Base-by-base conservation (phyloP, 2,888 invertebrate species). In the Thymelicus sylvestris region DNA sequence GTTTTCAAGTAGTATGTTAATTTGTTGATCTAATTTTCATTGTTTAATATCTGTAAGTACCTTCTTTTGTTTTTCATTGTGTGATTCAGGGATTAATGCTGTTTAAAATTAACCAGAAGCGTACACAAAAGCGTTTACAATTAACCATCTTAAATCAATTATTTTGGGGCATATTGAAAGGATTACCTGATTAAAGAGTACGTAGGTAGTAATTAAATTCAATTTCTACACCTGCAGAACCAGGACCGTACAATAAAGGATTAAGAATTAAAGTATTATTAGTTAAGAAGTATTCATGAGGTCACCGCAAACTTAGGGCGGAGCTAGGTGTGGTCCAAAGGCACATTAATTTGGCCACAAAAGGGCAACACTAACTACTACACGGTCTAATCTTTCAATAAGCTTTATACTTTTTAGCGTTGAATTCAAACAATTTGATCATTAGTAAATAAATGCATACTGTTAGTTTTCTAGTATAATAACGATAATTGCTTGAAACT, bases 301-400 rank as follows among this genome's bases (percentile, higher is more conserved):
- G 38, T 61, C 52, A 15, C 44, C 55, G 52, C 62, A 67, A 44
- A 55, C 62, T 62, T 62, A 62, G 55, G 62, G 68, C 50, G 68
- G 62, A 47, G 44, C 15, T 31, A 55, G 68, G 68, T 62, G 68
- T 62, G 68, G 62, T 63, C 55, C 8, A 38, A 67, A 67, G 41
- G 39, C 61, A 68, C 48, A 62, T 62, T 63, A 67, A 68, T 68
- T 68, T 68, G 62, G 31, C 44, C 68, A 62, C 68, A 62, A 62
- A 68, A 68, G 68, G 62, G 62, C 68, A 68, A 31, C 44, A n/a
- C 50, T 44, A 48, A 41, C 38, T 61, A 41, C 41, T 67, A 67
- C 38, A 38, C 38, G 59, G 10, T 19, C 39, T 59, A 48, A 66
- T 66, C 55, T 65, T 60, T 66, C 48, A 48, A 60, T 59, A 8